Percentiles rank a stretch among this genome's conserved stretches.
These are phyloP conservation scores for Zaprionus capensis DNA, from an alignment of 1,140 invertebrate species.

Conservation along the genomic window DNA sequence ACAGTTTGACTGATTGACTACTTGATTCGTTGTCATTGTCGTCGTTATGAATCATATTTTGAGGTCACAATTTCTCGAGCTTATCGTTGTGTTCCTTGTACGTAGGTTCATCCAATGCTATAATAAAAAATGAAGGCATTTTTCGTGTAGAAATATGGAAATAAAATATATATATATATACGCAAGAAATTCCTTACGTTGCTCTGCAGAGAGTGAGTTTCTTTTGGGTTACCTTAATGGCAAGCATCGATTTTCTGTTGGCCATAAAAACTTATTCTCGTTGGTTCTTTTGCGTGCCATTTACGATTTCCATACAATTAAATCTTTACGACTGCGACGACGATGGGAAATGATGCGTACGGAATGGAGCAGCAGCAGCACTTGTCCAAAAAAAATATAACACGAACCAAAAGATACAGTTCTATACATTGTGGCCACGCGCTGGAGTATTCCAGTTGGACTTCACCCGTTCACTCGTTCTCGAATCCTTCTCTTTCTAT, in stretches of 20 bases:
- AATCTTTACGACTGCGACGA: conserved; percentile 72
- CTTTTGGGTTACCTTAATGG: conserved; percentile 62
- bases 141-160: conserved; percentile 12
- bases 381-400: conserved; percentile 26
- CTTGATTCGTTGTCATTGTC: conserved; percentile 42
- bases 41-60: conserved; percentile 46
- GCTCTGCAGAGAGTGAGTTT: conserved; percentile 16
- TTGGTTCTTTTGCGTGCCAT: conserved; percentile 66
- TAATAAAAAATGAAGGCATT: conserved; percentile 21
- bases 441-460: conserved; percentile 25
- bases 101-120: conserved; percentile 5
- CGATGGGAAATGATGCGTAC: conserved; percentile 40
- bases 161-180: conserved; percentile 23
- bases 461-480: conserved; percentile 7
- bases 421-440: conserved; percentile 22
- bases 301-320: conserved; percentile 82
- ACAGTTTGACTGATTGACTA: conserved; percentile 19
- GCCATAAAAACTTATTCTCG: conserved; percentile 61
- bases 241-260: conserved; percentile 66
- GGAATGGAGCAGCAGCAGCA: conserved; percentile 22
- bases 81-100: conserved; percentile 32
- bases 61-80: conserved; percentile 27
- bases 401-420: conserved; percentile 31
- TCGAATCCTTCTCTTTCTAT: conserved; percentile 22
- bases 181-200: conserved; percentile 10